A percentile compares a stretch with the other conserved stretches of the same genome.
Evolutionary conservation across 2,113 vertebrate species (phyloP).

Genomic region (Atherinomorus stipes): DNA sequence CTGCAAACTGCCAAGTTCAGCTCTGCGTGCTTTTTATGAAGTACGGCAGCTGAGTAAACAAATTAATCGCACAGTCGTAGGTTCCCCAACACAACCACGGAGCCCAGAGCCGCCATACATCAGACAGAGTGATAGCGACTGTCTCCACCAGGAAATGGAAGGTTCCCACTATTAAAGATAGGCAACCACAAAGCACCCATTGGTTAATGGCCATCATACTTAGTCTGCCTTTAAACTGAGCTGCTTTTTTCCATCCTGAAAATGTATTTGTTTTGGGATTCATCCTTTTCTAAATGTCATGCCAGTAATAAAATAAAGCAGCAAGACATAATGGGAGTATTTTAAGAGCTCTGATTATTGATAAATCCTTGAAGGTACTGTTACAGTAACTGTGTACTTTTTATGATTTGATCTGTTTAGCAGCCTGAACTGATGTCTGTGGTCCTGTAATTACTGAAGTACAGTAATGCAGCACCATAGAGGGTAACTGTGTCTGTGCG

Average conservation of each 20-base stretch:
- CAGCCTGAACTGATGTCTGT: constrained; percentile 48
- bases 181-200: constrained; percentile 62
- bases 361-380: too few relatives aligned
- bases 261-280: constrained; percentile 21
- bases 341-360: neutral
- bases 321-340: neutral
- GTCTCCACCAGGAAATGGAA: constrained; percentile 71
- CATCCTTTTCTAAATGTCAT: constrained; percentile 15
- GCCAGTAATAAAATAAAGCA: constrained; percentile 23
- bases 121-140: constrained; percentile 76
- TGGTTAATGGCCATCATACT: constrained; percentile 40
- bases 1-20: constrained; percentile 78
- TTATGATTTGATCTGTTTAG: constrained; percentile 41
- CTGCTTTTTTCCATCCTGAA: constrained; percentile 25
- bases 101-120: constrained; percentile 77
- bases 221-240: constrained; percentile 26
- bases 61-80: constrained; percentile 76
- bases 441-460: constrained; percentile 67
- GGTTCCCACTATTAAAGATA: constrained; percentile 62
- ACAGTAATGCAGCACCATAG: constrained; percentile 30
- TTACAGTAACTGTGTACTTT: neutral
- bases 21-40: constrained; percentile 76
- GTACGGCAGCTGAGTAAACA: constrained; percentile 81
- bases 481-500: neutral
- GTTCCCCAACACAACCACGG: constrained; percentile 65